Evolutionary conservation across 2,888 invertebrate species (phyloP).

Genomic region (Sesia apiformis): DNA sequence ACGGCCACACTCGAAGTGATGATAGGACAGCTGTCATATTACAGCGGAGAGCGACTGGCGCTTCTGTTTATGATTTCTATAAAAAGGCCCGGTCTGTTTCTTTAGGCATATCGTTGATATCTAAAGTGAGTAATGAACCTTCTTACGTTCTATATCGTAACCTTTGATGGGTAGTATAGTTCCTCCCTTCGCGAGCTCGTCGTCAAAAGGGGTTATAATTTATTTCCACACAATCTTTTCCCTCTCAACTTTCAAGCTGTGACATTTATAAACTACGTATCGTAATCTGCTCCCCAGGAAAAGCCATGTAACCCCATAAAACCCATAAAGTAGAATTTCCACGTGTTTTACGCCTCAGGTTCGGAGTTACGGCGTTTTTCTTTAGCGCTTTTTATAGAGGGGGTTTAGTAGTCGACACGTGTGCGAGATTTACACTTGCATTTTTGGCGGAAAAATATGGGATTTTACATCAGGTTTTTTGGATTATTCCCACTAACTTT

Average conservation of each 20-base stretch:
- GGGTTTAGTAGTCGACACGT: constrained; percentile 39
- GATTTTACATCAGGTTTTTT: too few species aligned
- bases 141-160: too few species aligned
- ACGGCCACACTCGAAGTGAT: too few species aligned
- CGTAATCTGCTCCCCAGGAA: constrained; percentile 5
- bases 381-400: constrained; percentile 26
- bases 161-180: too few species aligned
- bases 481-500: too few species aligned
- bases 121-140: too few species aligned
- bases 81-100: too few species aligned
- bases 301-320: constrained; percentile 16
- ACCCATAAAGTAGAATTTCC: constrained; percentile 56
- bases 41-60: too few species aligned
- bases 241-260: constrained; percentile 30
- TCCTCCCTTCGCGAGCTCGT: constrained; percentile 1
- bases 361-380: constrained; percentile 29
- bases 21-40: too few species aligned
- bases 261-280: constrained; percentile 51
- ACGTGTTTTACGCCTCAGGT: constrained; percentile 46
- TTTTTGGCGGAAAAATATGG: not conserved
- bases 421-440: constrained; percentile 7
- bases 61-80: too few species aligned
- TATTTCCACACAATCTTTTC: constrained; percentile 32
- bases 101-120: too few species aligned
- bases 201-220: constrained; percentile 15